These are phyloP conservation scores for Aegotheles bennettii DNA, from an alignment of 2,113 vertebrate genomes.

Conservation along the genomic window DNA sequence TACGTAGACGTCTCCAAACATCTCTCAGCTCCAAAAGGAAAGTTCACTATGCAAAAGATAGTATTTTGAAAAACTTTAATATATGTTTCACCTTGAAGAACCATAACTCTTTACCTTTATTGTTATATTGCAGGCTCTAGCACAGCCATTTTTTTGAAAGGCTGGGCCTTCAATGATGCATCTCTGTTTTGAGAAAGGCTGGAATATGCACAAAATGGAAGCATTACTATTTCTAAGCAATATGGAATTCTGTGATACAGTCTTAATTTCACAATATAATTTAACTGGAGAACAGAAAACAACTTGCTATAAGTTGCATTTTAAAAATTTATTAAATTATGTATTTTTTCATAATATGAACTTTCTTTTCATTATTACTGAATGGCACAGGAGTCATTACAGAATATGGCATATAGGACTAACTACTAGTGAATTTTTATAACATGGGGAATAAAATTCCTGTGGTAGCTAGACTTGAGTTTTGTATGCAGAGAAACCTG, in stretches of 20 bases:
- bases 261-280: background rate
- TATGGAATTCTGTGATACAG: background rate
- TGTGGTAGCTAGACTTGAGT: background rate
- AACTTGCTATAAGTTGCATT: background rate
- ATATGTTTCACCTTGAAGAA: background rate
- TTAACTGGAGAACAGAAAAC: background rate
- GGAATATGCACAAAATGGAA: background rate
- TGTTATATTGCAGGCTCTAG: slow-evolving; percentile 71
- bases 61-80: background rate
- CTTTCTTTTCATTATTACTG: background rate
- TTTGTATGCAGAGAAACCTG: background rate
- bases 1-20: background rate
- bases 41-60: background rate
- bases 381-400: background rate
- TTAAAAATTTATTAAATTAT: background rate
- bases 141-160: slow-evolving; percentile 59
- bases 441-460: background rate
- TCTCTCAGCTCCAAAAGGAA: background rate
- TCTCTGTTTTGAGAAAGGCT: slow-evolving; percentile 61
- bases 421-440: background rate
- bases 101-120: slow-evolving; percentile 53
- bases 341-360: background rate
- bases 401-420: background rate
- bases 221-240: background rate
- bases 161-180: slow-evolving; percentile 59